Base-by-base conservation (phyloP, 2,888 invertebrate species). In the Automeris io region DNA sequence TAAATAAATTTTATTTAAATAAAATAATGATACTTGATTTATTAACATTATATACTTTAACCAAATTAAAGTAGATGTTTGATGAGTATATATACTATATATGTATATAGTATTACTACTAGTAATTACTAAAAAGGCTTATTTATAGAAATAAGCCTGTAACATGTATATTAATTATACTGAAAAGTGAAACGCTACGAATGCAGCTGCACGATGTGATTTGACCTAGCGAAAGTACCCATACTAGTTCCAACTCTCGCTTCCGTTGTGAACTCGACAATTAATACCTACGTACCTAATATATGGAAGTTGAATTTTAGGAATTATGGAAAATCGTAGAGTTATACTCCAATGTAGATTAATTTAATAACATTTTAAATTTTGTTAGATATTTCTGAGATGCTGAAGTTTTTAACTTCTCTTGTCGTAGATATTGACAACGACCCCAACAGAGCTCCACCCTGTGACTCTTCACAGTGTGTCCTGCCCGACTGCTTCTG, bases 401-500 rank as follows among this genome's bases (percentile, higher is more conserved):
- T 26, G 16, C 5, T 26, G 13, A 25, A 11, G 7, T 12, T 23
- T n/a, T n/a, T 29, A 18, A 4, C 45, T 13, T 46, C 42, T 38
- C 54, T 54, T 73, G 53, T 82, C 83, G 7, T 83, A 95, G 96
- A 95, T 80, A 94, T 95, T 80, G 95, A 96, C 87, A 95, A 95
- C 73, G 96, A 97, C 80, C 96, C 96, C 9, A 96, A 97, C 87
- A 90, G 96, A 52, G 96, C 96, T 1, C 96, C 96, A 37, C 93
- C 94, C 11, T 97, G 96, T 71, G 96, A 96, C 70, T 91, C 94
- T 0, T 79, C 91, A 6, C 95, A 95, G 44, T 97, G 96, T 70
- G 92, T 92, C 19, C 88, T 96, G 47, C 97, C 96, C 23, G 96
- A 96, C 73, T 97, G 97, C 73, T 96, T 96, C 92, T 97, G 96